Conservation (phyloP, 2,797 vertebrate species). For the Falco columbarius region DNA sequence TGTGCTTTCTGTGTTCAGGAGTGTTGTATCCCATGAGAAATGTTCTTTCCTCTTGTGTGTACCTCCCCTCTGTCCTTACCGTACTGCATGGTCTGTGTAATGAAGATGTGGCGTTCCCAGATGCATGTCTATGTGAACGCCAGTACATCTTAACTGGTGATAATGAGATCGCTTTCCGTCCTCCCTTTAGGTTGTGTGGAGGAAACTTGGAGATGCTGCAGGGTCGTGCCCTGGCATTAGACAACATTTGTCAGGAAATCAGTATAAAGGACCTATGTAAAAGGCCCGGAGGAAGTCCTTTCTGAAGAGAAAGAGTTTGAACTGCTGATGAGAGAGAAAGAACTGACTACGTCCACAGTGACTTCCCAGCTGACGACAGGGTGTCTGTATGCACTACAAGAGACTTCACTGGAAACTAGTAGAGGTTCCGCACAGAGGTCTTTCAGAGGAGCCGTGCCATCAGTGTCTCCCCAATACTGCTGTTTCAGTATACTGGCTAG, state of each 20-base stretch:
- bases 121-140: neutral
- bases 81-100: constrained; percentile 33
- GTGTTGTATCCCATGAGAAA: neutral
- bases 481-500: constrained; percentile 7
- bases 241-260: constrained; percentile 82
- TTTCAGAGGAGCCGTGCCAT: neutral
- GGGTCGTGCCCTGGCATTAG: constrained; percentile 87
- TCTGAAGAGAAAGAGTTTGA: constrained; percentile 12
- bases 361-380: constrained; percentile 18
- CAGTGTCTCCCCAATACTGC: neutral
- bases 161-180: constrained; percentile 41
- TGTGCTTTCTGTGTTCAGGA: constrained; percentile 54
- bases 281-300: constrained; percentile 17
- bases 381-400: constrained; percentile 29
- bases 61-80: neutral
- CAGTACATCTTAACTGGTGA: neutral
- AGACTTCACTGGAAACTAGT: neutral
- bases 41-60: neutral
- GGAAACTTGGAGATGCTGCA: constrained; percentile 88
- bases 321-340: constrained; percentile 18
- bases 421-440: neutral
- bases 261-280: constrained; percentile 84
- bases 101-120: neutral
- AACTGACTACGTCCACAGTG: neutral
- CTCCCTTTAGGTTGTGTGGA: constrained; percentile 82